Evolutionary conservation across 2,888 invertebrate genomes (phyloP).

Genomic region (Hydrotaea cyrtoneurina): DNA sequence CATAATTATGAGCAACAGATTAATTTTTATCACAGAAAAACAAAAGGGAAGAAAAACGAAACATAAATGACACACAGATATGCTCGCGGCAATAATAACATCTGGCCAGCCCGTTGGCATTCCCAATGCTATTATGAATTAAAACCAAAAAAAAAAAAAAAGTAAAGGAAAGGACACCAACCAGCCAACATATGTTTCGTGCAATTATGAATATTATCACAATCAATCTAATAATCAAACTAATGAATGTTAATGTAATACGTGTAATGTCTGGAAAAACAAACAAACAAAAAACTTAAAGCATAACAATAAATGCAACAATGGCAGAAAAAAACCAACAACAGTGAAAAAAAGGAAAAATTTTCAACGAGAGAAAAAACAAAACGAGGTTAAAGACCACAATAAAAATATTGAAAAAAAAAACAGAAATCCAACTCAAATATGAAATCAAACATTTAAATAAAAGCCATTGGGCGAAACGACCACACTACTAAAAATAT

Average conservation of each 20-base stretch:
- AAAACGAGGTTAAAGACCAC: slow-evolving; percentile 1
- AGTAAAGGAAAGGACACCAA: not conserved
- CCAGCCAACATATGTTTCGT: slow-evolving; percentile 15
- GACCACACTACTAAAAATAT: not conserved
- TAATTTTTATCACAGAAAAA: too few relatives aligned
- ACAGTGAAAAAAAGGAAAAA: too few relatives aligned
- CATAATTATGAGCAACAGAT: too few relatives aligned
- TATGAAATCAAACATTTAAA: not conserved
- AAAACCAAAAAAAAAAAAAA: not conserved
- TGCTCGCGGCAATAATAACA: not conserved
- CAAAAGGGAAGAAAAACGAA: not conserved
- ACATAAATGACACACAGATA: too few relatives aligned
- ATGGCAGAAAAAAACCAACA: too few relatives aligned
- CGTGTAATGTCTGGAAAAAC: not conserved
- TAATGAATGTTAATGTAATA: slow-evolving; percentile 36
- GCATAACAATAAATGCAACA: too few relatives aligned
- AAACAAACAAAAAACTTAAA: not conserved
- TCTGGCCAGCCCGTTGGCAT: not conserved
- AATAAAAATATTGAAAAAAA: not conserved
- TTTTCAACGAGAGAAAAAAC: too few relatives aligned
- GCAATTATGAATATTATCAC: slow-evolving; percentile 28
- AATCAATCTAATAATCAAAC: slow-evolving; percentile 1
- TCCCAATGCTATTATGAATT: not conserved
- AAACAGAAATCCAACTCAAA: not conserved
- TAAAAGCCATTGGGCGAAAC: not conserved